Base-by-base conservation (phyloP, 2,113 vertebrate species). In the Seriola dumerili region DNA sequence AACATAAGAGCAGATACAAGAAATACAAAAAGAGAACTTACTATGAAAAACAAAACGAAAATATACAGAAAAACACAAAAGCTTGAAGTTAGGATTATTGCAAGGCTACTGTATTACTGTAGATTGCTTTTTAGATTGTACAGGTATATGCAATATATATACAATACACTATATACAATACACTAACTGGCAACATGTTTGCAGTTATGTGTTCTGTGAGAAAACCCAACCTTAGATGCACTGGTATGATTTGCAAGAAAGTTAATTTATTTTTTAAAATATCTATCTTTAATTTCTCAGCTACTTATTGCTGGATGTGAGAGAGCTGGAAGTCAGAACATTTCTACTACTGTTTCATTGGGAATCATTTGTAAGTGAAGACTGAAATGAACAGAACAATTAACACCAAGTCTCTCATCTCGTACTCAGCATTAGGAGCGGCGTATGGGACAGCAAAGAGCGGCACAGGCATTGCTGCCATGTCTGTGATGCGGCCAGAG, bases 401-500 rank as follows among this genome's bases (percentile, higher is more conserved):
- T 29, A 78, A 52, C 5, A 17, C 16, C 32, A 13, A 44, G 25
- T 59, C 13, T 75, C 16, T 1, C 65, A 3, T 86, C 11, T 77
- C 73, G 74, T 34, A 5, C 36, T 50, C 85, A 99, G 98, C 98
- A 23, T 94, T 99, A 93, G 98, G 98, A 81, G 98, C 98, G 2
- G 98, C 98, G 0, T 99, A 99, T 86, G 98, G 98, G 65, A 99
- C 98, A 1, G 98, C 98, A 8, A 99, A 99, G 95, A 99, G 98
- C 8, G 98, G 98, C 80, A 99, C 98, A 0, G 98, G 98, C 65
- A 99, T 99, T 7, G 98, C 98, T 8, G 98, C 98, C 90, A 99
- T 99, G 98, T 99, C 98, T 0, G 98, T 99, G 92, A 99, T 99
- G 98, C 94, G 98, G 93, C 98, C 98, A 63, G 98, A 99, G 94